A percentile compares a stretch with the other conserved stretches of the same genome.
phyloP scores from a whole-genome alignment of 2,113 vertebrate genomes.

The Syrmaticus mikado region DNA sequence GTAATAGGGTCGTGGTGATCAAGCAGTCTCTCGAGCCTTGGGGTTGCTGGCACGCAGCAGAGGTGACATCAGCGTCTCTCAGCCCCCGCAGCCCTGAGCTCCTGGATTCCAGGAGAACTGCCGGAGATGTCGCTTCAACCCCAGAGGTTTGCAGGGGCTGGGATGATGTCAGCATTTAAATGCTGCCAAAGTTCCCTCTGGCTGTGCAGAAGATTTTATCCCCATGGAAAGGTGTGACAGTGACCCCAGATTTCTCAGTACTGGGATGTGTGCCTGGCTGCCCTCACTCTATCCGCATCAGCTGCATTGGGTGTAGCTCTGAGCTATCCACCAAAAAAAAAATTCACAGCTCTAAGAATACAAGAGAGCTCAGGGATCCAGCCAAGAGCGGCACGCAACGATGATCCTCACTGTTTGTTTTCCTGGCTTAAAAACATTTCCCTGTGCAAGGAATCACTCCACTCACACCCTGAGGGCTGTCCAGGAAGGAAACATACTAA shows the following conservation, averaged over 20 bases:
- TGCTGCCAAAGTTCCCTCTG: not conserved
- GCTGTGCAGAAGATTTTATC: not conserved
- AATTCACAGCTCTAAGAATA: not conserved
- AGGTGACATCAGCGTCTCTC: constrained; percentile 50
- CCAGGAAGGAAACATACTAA: not conserved
- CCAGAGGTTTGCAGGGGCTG: constrained; percentile 30
- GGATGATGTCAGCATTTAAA: constrained; percentile 11
- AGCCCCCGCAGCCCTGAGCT: constrained; percentile 35
- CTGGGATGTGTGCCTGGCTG: not conserved
- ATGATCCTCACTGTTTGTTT: not conserved
- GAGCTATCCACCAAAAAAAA: not conserved
- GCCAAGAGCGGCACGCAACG: not conserved
- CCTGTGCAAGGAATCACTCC: not conserved
- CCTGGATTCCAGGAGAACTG: constrained; percentile 20
- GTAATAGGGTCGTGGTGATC: constrained; percentile 47
- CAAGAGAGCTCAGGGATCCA: not conserved
- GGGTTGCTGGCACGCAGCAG: not conserved
- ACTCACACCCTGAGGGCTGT: not conserved
- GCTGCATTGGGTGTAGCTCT: not conserved
- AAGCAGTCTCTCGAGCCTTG: constrained; percentile 25
- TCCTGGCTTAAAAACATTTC: not conserved
- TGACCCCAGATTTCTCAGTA: not conserved
- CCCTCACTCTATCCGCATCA: not conserved
- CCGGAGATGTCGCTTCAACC: not conserved
- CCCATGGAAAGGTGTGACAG: not conserved